Base-by-base conservation (phyloP, 2,113 vertebrate genomes). In the Nettapus auritus region DNA sequence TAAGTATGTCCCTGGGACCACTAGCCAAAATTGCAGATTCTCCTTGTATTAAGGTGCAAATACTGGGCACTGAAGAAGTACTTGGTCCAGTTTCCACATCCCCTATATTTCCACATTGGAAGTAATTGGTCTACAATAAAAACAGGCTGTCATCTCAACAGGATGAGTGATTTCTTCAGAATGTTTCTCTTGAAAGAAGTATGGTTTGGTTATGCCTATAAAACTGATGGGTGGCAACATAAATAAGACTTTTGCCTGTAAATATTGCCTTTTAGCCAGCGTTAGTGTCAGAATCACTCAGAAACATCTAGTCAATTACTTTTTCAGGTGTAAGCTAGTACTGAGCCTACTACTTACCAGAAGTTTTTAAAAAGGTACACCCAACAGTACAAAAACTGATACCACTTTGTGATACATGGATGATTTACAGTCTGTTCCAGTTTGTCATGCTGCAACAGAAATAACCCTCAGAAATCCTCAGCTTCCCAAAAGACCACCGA, bases 381-480 rank as follows among this genome's bases (percentile, higher is more conserved):
- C 38, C 55, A 80, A 66, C 25, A n/a, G 23, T 20, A 28, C 50
- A 33, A 31, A 66, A 55, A n/a, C 13, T 33, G 9, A 52, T 79
- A 64, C 38, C 19, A 18, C 38, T 66, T 25, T n/a, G 31, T 66
- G 60, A 53, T n/a, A n/a, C 57, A 64, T 1, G 33, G 11, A 73
- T 17, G 13, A 50, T 89, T 83, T 13, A 46, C 34, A 53, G 50
- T 31, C 44, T 68, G 31, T 91, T 90, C 44, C 87, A 33, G 82
- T 83, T 60, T 94, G 56, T 85, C 82, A 70, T 33, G n/a, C 73
- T 88, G 89, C 12, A 95, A 87, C 20, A 57, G 19, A 95, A 86
- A 88, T 3, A 31, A 79, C 13, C 4, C n/a, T 44, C 13, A 66
- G 42, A 86, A 86, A 83, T 78, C 4, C 1, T 78, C 59, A 95